Evolutionary conservation across 2,888 invertebrate species (phyloP), one percentile per base, ranked within the genome.

Genomic region (Oxyteleia sp.): DNA sequence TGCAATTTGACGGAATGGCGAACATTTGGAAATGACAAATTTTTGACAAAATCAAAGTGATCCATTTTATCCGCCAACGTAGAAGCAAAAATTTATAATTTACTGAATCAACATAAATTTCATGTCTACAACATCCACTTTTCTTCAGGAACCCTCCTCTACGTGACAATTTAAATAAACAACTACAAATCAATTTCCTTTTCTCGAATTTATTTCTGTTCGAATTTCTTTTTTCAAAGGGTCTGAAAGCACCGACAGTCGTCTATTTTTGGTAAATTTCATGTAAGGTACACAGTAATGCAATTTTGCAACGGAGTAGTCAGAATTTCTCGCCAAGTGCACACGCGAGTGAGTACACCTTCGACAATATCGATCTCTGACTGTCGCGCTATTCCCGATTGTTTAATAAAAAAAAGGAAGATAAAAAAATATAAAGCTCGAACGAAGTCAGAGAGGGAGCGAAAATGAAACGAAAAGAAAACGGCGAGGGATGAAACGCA

Each of bases 401-500:
- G 86, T 87, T 86, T 75, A 43, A 53, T 68, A 41, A 81, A n/a
- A n/a, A n/a, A n/a, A n/a, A n/a, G n/a, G n/a, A 84, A 82, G 68
- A 59, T 10, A 79, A 69, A 78, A 57, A 23, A 13, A 26, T 51
- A 51, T 26, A 47, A 59, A 45, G 38, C 11, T 32, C 26, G 49
- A 47, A 49, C 26, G 74, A 20, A 49, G 10, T 8, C n/a, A 51
- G 53, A 75, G 79, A 35, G 43, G 63, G 16, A 55, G n/a, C 7
- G 35, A 59, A 45, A 68, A 43, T 74, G 66, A 81, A 82, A 69
- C 61, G 49, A 74, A 69, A 81, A 20, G 45, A 41, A 16, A 7
- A 45, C 35, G 20, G 3, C 26, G n/a, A 23, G 41, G 26, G 18
- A 43, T 35, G 20, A 16, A 41, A 51, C 13, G 41, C 16, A 26